Evolutionary conservation across 1,140 invertebrate genomes (phyloP), one percentile per base, ranked within the genome.

Genomic region (Brachionus angularis): DNA sequence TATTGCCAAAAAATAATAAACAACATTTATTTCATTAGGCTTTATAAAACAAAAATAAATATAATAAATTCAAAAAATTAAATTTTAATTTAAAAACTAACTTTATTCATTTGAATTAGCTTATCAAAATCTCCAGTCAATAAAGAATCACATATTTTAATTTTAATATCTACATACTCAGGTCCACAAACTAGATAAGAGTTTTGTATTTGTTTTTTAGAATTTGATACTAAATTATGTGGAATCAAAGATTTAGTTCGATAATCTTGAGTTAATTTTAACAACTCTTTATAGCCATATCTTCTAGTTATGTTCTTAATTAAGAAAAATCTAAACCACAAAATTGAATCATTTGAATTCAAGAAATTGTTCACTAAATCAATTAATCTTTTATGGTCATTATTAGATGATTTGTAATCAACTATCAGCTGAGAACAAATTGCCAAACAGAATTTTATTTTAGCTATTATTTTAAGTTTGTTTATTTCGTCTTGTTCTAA

Each of bases 371-470:
- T 58, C n/a, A 29, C 27, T 18, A 58, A 58, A 3, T 23, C 8
- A 23, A 58, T 42, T 23, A 58, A 36, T 10, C 39, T 14, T 18
- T 39, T 23, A 10, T 58, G 53, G n/a, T 58, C 7, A 39, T 36
- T 36, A 58, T 14, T 36, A 12, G n/a, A 29, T n/a, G 18, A 7
- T 7, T 58, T 12, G n/a, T 36, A 25, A 25, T 58, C 25, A 12
- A 23, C 34, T 23, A 58, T 8, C 53, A 58, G 39, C 16, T 58
- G 36, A 10, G 53, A 58, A n/a, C 53, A 58, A 12, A 34, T 58
- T 23, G 34, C 21, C 14, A 58, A 25, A 39, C 53, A 58, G 39
- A 58, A 58, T 58, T 36, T 58, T 23, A 58, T 39, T 25, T 58
- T 58, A 8, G 53, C 53, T 10, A 58, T 21, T 23, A 58, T 23